These are phyloP conservation scores for Oryctolagus cuniculus DNA, from an alignment of 2,113 vertebrate genomes.

Conservation along the genomic window mOryCun1.1 NC_091433.1:64605501-64606000, in stretches of 20 bases:
- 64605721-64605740: not conserved
- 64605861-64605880: not conserved
- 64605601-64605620: not conserved
- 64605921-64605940: not conserved
- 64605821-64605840: not conserved
- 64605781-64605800: not conserved
- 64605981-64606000: not conserved
- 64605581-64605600: not conserved
- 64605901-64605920: not conserved
- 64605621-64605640: not conserved
- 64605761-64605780: not conserved
- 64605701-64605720: not conserved
- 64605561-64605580: not conserved
- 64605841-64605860: not conserved
- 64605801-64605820: not conserved
- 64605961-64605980: not conserved
- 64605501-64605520: not conserved
- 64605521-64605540: not conserved
- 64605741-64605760: not conserved
- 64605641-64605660: not conserved
- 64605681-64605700: not conserved
- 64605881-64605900: conserved; percentile 5
- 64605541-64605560: not conserved
- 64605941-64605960: not conserved
- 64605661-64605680: not conserved